These are phyloP conservation scores for Sarcophaga subvicina DNA, from an alignment of 2,888 invertebrate genomes.

Conservation along the genomic window DNA sequence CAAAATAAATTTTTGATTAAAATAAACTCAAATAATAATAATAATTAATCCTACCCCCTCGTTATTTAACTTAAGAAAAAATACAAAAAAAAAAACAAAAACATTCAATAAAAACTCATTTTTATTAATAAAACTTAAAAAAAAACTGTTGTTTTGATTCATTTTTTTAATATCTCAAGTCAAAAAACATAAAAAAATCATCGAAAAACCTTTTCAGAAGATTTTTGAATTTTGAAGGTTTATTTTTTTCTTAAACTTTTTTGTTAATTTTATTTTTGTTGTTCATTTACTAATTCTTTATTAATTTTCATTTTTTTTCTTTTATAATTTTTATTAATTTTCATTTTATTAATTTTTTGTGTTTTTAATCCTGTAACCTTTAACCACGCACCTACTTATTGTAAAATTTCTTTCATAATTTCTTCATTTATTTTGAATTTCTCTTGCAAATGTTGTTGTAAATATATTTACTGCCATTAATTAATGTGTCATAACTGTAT, in stretches of 20 bases:
- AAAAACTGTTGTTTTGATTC: constrained; percentile 68
- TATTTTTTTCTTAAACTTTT: constrained; percentile 24
- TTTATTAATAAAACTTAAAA: constrained; percentile 67
- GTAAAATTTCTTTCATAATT: constrained; percentile 26
- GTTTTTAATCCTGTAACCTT: constrained; percentile 9
- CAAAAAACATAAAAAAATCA: constrained; percentile 49
- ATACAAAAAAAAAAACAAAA: constrained; percentile 61
- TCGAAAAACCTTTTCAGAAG: neutral
- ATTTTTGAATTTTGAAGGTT: constrained; percentile 59
- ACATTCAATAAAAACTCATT: constrained; percentile 67
- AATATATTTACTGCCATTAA: constrained; percentile 74
- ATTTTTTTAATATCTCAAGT: constrained; percentile 44
- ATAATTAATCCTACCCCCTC: constrained; percentile 25
- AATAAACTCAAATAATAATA: constrained; percentile 30
- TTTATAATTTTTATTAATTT: constrained; percentile 11
- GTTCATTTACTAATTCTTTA: constrained; percentile 5
- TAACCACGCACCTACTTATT: constrained; percentile 31
- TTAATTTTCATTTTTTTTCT: constrained; percentile 10
- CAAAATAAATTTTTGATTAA: constrained; percentile 24
- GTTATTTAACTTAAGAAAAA: constrained; percentile 67
- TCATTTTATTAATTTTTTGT: neutral
- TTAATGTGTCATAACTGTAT: constrained; percentile 44
- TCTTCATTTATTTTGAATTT: constrained; percentile 43
- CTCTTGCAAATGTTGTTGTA: constrained; percentile 60
- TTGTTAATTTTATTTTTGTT: constrained; percentile 12